Evolutionary conservation across 2,797 vertebrate genomes (phyloP), one percentile per base, ranked within the genome.

Genomic region (Pseudomugil gertrudae): DNA sequence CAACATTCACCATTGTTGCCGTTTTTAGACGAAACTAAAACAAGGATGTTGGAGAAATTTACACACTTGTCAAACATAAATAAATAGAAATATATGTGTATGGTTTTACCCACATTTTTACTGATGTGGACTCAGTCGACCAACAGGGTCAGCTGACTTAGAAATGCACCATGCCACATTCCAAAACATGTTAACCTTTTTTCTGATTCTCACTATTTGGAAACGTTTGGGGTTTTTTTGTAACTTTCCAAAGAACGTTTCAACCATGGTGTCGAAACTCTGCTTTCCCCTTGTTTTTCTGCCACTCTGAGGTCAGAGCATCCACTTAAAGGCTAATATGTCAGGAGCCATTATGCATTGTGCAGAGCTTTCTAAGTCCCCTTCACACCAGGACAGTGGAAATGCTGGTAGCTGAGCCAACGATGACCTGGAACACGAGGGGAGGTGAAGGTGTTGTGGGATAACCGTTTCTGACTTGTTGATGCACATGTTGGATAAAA

Each of bases 161-260:
- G 8, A 43, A 47, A 13, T 36, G 10, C 17, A n/a, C 40, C 24
- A 23, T 38, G 1, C n/a, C 5, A 32, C 53, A 21, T 27, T 32
- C 26, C 56, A n/a, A n/a, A n/a, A n/a, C 43, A 51, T 57, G 36
- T 24, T 17, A 61, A 43, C 45, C 40, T 10, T n/a, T 11, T 30
- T 19, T 32, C 32, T 36, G n/a, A 43, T 52, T 66, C n/a, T 63
- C 13, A 51, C 45, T 51, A 45, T 9, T 50, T 40, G 10, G 63
- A 29, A 69, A 27, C 5, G 29, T 29, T 3, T 29, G 29, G 3
- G 29, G 13, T 75, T 61, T 40, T 57, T 15, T 32, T 32, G 4
- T 32, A 3, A 48, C 26, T 29, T 17, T 17, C 15, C 15, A 10
- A 52, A 23, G 23, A 0, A 9, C 23, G 19, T 47, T n/a, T 8